phyloP scores from a whole-genome alignment of 2,888 invertebrate genomes.

The Homarus gammarus region DNA sequence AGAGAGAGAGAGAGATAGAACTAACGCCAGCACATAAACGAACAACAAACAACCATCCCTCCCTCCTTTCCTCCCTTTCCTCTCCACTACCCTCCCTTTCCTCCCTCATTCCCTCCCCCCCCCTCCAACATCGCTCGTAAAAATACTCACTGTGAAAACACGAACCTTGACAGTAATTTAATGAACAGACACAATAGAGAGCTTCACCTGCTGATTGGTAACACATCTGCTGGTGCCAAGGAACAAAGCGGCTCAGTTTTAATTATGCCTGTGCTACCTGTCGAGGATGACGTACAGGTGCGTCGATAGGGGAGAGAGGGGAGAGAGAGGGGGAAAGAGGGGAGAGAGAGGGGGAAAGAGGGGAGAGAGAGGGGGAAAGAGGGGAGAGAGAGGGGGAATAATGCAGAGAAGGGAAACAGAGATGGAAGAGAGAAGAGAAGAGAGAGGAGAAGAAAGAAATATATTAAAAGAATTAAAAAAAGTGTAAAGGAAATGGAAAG shows the following conservation, averaged over 20 bases:
- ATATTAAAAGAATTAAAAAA: not conserved
- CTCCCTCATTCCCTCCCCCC: too few species aligned
- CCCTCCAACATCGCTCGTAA: too few species aligned
- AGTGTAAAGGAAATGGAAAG: too few species aligned
- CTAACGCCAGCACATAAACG: too few species aligned
- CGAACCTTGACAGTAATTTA: not conserved
- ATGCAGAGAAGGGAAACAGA: not conserved
- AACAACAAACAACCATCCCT: not conserved
- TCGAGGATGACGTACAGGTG: not conserved
- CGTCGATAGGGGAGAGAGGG: not conserved
- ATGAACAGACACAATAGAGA: not conserved
- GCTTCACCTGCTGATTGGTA: not conserved
- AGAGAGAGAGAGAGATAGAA: not conserved
- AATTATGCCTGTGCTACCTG: not conserved
- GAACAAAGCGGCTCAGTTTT: not conserved
- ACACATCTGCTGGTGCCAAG: slow-evolving; percentile 6
- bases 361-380: not conserved
- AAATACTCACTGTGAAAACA: too few species aligned
- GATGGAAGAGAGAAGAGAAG: not conserved
- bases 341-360: not conserved
- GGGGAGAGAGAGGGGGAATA: not conserved
- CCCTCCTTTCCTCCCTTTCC: too few species aligned
- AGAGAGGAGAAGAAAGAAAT: not conserved
- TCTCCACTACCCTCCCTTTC: too few species aligned
- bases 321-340: too few species aligned